These are phyloP conservation scores for Macrobrachium nipponense DNA, from an alignment of 1,140 invertebrate genomes.

Conservation along the genomic window DNA sequence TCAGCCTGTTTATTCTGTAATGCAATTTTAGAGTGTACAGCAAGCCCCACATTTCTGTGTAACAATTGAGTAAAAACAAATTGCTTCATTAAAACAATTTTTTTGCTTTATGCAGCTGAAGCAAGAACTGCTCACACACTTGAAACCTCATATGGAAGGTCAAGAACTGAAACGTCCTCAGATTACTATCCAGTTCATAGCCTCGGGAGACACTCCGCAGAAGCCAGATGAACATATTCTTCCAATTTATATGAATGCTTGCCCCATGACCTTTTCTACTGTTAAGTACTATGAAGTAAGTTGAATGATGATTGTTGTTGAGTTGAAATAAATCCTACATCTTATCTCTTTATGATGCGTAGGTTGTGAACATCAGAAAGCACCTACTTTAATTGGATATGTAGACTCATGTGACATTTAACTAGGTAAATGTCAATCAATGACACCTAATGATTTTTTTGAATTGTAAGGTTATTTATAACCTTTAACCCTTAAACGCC, in stretches of 20 bases:
- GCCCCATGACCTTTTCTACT: conserved; percentile 83
- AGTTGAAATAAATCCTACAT: conserved; percentile 48
- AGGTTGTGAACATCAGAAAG: no score
- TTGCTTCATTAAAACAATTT: background rate
- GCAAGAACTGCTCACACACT: conserved; percentile 73
- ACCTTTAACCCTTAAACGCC: no score
- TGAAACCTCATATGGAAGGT: conserved; percentile 71
- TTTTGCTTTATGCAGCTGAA: conserved; percentile 71
- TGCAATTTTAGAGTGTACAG: no score
- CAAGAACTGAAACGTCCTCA: conserved; percentile 73
- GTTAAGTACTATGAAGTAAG: conserved; percentile 83
- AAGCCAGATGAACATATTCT: conserved; percentile 69
- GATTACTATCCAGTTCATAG: conserved; percentile 76
- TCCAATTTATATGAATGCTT: conserved; percentile 80
- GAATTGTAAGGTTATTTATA: no score
- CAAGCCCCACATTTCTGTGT: no score
- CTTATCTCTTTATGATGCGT: no score
- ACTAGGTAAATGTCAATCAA: no score
- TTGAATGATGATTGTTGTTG: background rate
- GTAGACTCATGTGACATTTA: no score
- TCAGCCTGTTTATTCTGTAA: no score
- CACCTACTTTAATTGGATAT: no score
- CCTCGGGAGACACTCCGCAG: conserved; percentile 68
- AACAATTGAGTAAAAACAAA: background rate
- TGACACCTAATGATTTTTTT: no score